A percentile compares a stretch with the other conserved stretches of the same genome.
These are phyloP conservation scores for Euleptes europaea DNA, from an alignment of 2,113 vertebrate genomes.

Conservation along the genomic window DNA sequence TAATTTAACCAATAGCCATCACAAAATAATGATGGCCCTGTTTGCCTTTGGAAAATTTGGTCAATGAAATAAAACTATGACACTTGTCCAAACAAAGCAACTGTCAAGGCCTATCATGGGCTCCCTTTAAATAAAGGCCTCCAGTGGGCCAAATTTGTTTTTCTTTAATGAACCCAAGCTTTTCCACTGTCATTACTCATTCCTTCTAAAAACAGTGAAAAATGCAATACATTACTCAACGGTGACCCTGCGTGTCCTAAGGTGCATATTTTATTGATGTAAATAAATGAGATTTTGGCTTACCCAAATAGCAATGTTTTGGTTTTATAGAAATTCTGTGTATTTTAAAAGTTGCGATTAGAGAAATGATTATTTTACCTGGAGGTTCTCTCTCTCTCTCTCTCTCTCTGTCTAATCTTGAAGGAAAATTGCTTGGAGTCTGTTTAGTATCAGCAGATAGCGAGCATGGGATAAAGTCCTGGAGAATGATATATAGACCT, in stretches of 20 bases:
- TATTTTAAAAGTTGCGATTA: constrained; percentile 64
- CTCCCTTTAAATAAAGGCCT: constrained; percentile 71
- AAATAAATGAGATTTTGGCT: constrained; percentile 72
- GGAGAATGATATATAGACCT: neutral
- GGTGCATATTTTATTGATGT: constrained; percentile 72
- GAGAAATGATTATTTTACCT: constrained; percentile 63
- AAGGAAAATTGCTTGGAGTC: constrained; percentile 30
- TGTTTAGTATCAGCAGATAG: constrained; percentile 36
- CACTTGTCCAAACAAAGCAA: constrained; percentile 77
- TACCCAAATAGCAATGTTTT: constrained; percentile 62
- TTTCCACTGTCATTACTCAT: constrained; percentile 72
- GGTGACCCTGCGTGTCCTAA: constrained; percentile 63
- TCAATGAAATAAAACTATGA: constrained; percentile 69
- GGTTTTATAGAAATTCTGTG: constrained; percentile 65
- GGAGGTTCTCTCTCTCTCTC: neutral
- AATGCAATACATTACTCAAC: constrained; percentile 65
- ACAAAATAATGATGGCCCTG: constrained; percentile 58
- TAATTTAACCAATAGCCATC: constrained; percentile 40
- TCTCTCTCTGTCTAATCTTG: constrained; percentile 19
- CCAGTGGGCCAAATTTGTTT: constrained; percentile 68
- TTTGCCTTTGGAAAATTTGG: constrained; percentile 64
- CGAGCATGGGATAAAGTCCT: neutral
- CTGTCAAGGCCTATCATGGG: constrained; percentile 68
- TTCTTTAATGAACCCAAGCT: constrained; percentile 73
- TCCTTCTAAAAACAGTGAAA: constrained; percentile 72